These are phyloP conservation scores for Willowsia nigromaculata DNA, from an alignment of 2,888 invertebrate genomes.

Conservation along the genomic window DNA sequence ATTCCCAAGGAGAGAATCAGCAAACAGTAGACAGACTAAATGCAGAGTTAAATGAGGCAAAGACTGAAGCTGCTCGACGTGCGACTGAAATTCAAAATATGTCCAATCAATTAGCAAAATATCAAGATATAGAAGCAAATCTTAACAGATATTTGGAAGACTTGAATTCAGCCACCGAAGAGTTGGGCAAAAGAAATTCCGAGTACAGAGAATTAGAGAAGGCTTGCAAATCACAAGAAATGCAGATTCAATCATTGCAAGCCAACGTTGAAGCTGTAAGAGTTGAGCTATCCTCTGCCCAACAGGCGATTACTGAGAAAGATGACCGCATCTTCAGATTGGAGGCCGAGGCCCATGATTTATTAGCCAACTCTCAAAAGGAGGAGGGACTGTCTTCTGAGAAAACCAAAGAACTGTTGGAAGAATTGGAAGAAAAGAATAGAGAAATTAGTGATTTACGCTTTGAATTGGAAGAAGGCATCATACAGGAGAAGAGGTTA, in stretches of 20 bases:
- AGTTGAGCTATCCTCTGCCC: neutral
- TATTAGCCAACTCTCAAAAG: neutral
- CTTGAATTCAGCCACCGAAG: constrained; percentile 50
- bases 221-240: constrained; percentile 15
- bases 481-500: constrained; percentile 44
- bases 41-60: neutral
- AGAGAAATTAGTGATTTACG: constrained; percentile 54
- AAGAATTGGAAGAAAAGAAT: constrained; percentile 51
- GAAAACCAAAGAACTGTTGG: constrained; percentile 1
- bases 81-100: constrained; percentile 4
- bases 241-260: constrained; percentile 44
- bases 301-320: neutral
- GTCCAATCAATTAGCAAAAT: constrained; percentile 16
- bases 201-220: constrained; percentile 42
- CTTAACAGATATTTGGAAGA: constrained; percentile 56
- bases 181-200: constrained; percentile 51
- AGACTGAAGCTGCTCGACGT: neutral
- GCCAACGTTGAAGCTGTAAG: neutral
- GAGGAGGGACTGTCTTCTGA: neutral
- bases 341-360: neutral
- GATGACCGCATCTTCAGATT: neutral
- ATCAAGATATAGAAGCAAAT: constrained; percentile 19
- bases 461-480: constrained; percentile 60
- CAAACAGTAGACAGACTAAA: neutral
- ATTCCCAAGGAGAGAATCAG: neutral